Evolutionary conservation across 2,113 vertebrate species (phyloP), one percentile per base, ranked within the genome.

Genomic region (Oryzias melastigma): DNA sequence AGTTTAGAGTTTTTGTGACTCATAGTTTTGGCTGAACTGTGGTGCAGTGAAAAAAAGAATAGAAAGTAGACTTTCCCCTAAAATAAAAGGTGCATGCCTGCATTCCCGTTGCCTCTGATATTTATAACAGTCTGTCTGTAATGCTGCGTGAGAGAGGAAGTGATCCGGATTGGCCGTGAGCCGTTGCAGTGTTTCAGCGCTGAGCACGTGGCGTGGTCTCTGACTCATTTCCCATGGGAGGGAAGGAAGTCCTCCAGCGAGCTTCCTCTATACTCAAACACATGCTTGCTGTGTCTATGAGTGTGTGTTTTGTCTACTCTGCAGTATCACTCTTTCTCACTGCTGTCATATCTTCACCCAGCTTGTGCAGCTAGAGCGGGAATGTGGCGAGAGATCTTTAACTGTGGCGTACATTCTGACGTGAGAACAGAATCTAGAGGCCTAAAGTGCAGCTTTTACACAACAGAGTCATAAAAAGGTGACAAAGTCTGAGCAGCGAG

Each of bases 221-320:
- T 85, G 83, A 85, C 73, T 85, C 74, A 80, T 68, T 48, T 55
- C 56, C 5, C 3, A 25, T 7, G 56, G 46, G 65, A 62, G 52
- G 63, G 57, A 65, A 76, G 80, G 68, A 78, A 81, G 68, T 62
- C 68, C 56, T 72, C 42, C 71, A 52, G 20, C 48, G 35, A 29
- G 24, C 40, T 6, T 69, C 62, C 50, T 53, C 29, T 47, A 41
- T n/a, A n/a, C 27, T 72, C 45, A 51, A 59, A 56, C n/a, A 47
- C 76, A 66, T 18, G 58, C 7, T 49, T 13, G 0, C 2, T 15
- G 49, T 57, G 22, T 62, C 40, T 51, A 58, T 46, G 41, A 19
- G 40, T 15, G 16, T 45, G 20, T 50, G 20, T 22, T 18, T 18
- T 20, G 17, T 17, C 10, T 18, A 35, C 35, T 25, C 8, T 50